Conservation (phyloP, 2,797 vertebrate genomes). For the Avahi laniger region DNA sequence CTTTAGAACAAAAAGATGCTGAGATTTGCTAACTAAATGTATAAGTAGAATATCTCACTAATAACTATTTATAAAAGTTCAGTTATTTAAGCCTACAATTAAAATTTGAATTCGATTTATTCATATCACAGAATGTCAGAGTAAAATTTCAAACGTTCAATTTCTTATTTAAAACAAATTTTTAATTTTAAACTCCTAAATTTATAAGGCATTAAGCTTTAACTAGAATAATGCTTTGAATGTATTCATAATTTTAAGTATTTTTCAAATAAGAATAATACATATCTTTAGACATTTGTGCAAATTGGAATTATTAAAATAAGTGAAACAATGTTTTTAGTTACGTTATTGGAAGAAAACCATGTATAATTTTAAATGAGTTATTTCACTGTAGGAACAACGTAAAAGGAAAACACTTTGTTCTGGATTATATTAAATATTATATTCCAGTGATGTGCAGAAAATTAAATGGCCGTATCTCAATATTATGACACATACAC, state of each 20-base stretch:
- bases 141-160: slow-evolving; percentile 33
- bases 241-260: not conserved
- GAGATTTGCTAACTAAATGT: not conserved
- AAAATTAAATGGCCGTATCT: slow-evolving; percentile 34
- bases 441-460: not conserved
- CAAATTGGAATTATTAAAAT: slow-evolving; percentile 9
- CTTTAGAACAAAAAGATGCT: not conserved
- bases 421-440: slow-evolving; percentile 48
- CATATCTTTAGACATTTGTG: not conserved
- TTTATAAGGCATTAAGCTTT: slow-evolving; percentile 50
- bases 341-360: slow-evolving; percentile 12
- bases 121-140: slow-evolving; percentile 42
- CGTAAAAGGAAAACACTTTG: slow-evolving; percentile 41
- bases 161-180: slow-evolving; percentile 46
- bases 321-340: slow-evolving; percentile 37
- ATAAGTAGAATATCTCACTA: not conserved
- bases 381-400: slow-evolving; percentile 44
- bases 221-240: slow-evolving; percentile 38
- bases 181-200: slow-evolving; percentile 48
- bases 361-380: slow-evolving; percentile 17
- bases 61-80: slow-evolving; percentile 33
- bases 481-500: not conserved
- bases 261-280: slow-evolving; percentile 48
- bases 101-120: slow-evolving; percentile 55
- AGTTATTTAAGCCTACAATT: slow-evolving; percentile 42